A percentile compares a stretch with the other conserved stretches of the same genome.
Conservation (phyloP, 64 coral and sea anemone species). For the Hydrozoanthus tunicans region DNA sequence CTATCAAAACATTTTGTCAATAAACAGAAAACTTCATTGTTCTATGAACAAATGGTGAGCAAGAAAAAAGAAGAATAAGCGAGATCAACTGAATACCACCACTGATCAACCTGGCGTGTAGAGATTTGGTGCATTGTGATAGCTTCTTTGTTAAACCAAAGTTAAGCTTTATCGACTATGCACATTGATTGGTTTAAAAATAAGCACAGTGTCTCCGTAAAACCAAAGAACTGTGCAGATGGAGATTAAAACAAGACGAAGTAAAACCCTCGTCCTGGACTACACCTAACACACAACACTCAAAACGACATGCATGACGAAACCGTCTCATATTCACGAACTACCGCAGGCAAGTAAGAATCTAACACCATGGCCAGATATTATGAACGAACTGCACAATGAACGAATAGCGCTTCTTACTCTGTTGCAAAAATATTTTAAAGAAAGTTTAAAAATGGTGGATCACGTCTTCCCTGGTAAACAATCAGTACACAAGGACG, state of each 20-base stretch:
- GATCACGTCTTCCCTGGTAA: too few relatives aligned
- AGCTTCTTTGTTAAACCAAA: constrained; percentile 53
- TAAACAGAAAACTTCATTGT: background rate
- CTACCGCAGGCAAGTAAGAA: too few relatives aligned
- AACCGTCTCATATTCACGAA: too few relatives aligned
- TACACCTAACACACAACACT: background rate
- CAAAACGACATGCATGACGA: background rate
- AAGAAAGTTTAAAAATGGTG: too few relatives aligned
- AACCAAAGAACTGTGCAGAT: constrained; percentile 50
- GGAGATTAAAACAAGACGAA: constrained; percentile 23
- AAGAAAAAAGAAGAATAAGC: background rate
- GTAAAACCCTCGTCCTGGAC: background rate
- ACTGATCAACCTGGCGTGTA: background rate
- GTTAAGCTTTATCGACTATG: background rate
- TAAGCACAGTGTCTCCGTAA: background rate
- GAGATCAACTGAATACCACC: background rate
- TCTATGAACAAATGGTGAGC: too few relatives aligned
- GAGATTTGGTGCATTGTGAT: background rate
- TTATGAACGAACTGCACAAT: too few relatives aligned
- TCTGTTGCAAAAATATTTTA: too few relatives aligned
- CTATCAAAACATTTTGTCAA: background rate
- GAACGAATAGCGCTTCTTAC: too few relatives aligned
- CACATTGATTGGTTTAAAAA: background rate
- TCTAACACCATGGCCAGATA: too few relatives aligned
- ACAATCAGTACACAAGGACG: too few relatives aligned